Conservation (phyloP, 1,140 invertebrate genomes). For the Drosophila pachea region DNA sequence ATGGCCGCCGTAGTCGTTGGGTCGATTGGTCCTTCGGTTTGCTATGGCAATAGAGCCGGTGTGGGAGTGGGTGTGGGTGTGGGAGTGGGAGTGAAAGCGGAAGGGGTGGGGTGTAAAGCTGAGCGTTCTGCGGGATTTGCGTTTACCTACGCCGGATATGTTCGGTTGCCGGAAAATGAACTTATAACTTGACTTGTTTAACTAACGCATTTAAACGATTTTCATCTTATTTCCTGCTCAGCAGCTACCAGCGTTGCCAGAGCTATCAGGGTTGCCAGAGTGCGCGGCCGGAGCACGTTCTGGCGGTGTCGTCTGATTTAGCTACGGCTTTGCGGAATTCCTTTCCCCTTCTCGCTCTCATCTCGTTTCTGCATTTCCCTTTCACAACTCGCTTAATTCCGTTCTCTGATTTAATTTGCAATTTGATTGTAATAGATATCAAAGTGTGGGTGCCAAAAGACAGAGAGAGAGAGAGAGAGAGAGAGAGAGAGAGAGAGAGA, state of each 20-base stretch:
- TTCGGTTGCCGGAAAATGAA: constrained; percentile 74
- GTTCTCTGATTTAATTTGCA: constrained; percentile 70
- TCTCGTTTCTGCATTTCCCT: constrained; percentile 1
- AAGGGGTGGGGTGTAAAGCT: not conserved
- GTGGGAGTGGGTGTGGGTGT: not conserved
- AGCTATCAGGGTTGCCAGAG: constrained; percentile 1
- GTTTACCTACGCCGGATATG: constrained; percentile 68
- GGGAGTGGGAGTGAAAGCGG: not conserved
- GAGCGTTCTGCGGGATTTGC: constrained; percentile 23
- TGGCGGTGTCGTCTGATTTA: constrained; percentile 2
- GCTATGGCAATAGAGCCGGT: not conserved
- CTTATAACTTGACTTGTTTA: constrained; percentile 77
- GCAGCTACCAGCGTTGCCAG: constrained; percentile 4
- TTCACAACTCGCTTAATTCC: constrained; percentile 30
- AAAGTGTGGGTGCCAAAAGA: constrained; percentile 55
- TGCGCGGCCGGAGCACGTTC: constrained; percentile 1
- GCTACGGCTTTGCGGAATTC: not conserved
- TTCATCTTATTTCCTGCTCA: constrained; percentile 43
- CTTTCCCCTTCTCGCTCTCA: not conserved
- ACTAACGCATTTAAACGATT: constrained; percentile 76
- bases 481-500: constrained; percentile 35
- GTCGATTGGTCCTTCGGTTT: no score
- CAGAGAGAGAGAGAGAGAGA: no score
- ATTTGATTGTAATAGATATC: constrained; percentile 76
- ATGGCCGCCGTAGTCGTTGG: not conserved